Evolutionary conservation across 2,888 invertebrate genomes (phyloP).

Genomic region (Molanna angustata): DNA sequence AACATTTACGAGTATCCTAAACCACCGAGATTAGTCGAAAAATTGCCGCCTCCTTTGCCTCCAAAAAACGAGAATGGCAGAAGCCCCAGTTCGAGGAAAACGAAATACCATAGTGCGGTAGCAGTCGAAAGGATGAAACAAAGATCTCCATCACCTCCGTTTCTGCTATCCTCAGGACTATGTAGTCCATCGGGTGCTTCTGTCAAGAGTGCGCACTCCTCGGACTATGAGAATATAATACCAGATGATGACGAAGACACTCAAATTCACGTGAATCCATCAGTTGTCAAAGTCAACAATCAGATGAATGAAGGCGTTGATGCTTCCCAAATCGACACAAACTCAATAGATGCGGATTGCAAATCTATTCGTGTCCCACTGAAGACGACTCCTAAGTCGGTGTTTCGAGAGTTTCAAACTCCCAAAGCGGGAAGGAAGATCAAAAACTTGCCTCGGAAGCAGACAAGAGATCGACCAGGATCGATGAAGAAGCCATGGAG

Average conservation of each 20-base stretch:
- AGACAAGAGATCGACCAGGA: constrained; percentile 33
- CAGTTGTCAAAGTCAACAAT: too few relatives aligned
- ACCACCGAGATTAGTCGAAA: constrained; percentile 55
- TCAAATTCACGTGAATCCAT: not conserved
- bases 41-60: constrained; percentile 43
- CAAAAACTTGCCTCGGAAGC: constrained; percentile 25
- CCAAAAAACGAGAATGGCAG: constrained; percentile 69
- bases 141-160: constrained; percentile 31
- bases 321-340: not conserved
- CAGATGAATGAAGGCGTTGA: too few relatives aligned
- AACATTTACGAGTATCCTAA: constrained; percentile 60
- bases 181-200: constrained; percentile 52
- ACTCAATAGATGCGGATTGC: constrained; percentile 35
- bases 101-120: constrained; percentile 38
- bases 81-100: constrained; percentile 56
- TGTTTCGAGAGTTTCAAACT: constrained; percentile 27
- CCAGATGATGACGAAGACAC: constrained; percentile 25
- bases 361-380: constrained; percentile 34
- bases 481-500: constrained; percentile 39
- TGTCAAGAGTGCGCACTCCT: constrained; percentile 48
- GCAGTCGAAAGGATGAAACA: constrained; percentile 34
- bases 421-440: constrained; percentile 28
- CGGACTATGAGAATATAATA: constrained; percentile 50
- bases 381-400: constrained; percentile 21
- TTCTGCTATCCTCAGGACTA: constrained; percentile 38